Evolutionary conservation across 2,888 invertebrate species (phyloP), one percentile per base, ranked within the genome.

Genomic region (Lomographa bimaculata): DNA sequence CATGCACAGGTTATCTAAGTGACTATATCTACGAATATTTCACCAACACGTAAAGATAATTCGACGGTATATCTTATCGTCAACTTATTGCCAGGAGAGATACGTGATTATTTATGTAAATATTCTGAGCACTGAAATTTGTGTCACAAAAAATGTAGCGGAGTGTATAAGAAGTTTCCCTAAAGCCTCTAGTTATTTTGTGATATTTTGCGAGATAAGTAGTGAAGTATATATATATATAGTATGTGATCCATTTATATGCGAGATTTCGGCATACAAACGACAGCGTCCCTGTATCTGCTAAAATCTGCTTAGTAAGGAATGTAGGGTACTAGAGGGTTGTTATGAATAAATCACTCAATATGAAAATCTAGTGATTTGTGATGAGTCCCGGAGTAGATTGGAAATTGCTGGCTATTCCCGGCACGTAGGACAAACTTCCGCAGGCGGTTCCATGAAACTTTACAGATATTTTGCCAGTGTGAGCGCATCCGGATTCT

Each of bases 311-410:
- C 57, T 50, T 43, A 41, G 44, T 35, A 37, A 47, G 42, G 39
- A 39, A 47, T 53, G 49, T 30, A 21, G 29, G 28, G 10, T 26
- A 39, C 29, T 42, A 32, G 36, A 47, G 16, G 40, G 39, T 42
- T 42, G 46, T 35, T 30, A 49, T 57, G 57, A 63, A 70, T 65
- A 70, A 71, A 68, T 65, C 63, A 63, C 60, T 67, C 55, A 60
- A 60, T 68, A 71, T 66, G 64, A 66, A 72, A 71, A 70, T 65
- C 54, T 54, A 60, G 57, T 70, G 68, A 68, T 74, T 69, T 64
- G 58, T 62, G 66, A 68, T 64, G 62, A 66, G 59, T 14, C 17
- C 7, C 28, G 17, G 28, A 25, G 23, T 23, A 34, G 46, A 39
- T 26, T 34, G 28, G 28, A 37, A 24, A 11, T 8, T 20, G 41